Conservation (phyloP, 2,113 vertebrate species). For the Lanius collurio region DNA sequence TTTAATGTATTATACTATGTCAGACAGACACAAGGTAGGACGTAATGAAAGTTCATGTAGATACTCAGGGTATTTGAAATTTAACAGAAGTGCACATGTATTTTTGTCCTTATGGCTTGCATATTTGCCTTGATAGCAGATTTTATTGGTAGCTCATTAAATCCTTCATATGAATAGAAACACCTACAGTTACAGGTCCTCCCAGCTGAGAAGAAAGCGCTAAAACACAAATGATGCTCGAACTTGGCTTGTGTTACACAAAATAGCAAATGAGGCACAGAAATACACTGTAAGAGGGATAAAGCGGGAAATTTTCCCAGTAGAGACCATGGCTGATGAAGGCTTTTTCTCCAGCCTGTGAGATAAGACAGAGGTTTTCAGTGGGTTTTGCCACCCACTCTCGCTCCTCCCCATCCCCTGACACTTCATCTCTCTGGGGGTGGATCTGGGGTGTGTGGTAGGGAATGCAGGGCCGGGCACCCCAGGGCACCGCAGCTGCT, state of each 20-base stretch:
- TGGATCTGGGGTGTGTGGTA: accelerated
- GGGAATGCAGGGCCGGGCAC: accelerated
- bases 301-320: background rate
- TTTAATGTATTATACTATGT: background rate
- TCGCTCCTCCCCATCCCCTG: accelerated
- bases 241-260: background rate
- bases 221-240: background rate
- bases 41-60: background rate
- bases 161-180: background rate
- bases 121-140: background rate
- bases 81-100: background rate
- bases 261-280: background rate
- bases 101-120: background rate
- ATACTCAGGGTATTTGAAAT: background rate
- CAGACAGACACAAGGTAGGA: background rate
- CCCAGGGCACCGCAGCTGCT: background rate
- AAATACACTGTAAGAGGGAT: background rate
- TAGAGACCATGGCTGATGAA: background rate
- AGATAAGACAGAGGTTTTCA: background rate
- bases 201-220: background rate
- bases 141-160: background rate
- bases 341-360: background rate
- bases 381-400: background rate
- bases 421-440: too few species aligned
- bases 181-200: background rate